Base-by-base conservation (phyloP, 2,113 vertebrate genomes). In the Axis porcinus region DNA sequence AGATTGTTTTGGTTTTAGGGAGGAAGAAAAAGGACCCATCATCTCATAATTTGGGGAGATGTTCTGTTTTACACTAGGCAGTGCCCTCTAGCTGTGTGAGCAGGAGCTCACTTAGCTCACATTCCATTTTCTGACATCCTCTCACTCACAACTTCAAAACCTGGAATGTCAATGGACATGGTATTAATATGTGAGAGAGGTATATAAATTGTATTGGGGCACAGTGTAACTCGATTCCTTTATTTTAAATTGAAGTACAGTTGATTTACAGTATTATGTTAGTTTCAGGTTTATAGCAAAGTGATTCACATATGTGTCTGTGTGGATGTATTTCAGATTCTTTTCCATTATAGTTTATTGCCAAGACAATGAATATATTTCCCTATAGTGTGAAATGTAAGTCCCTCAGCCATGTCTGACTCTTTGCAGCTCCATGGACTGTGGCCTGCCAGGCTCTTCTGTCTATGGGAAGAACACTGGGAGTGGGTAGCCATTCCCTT, bases 151-250 rank as follows among this genome's bases (percentile, higher is more conserved):
- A 15, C 27, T 86, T 47, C 16, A 64, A 62, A 43, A 33, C 14
- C 23, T 36, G 5, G 1, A 2, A 27, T 78, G 28, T 79, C 17
- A 33, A 2, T 16, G 0, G 30, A 50, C 10, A 4, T 54, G 45
- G 57, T 84, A 52, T 64, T 57, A 89, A 30, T 33, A 62, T 7
- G 27, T 50, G 81, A 90, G 83, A 62, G 10, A 43, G 15, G 2
- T 14, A 14, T 52, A 36, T n/a, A 64, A 40, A 60, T 47, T 55
- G 3, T 11, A 28, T 0, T 43, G 60, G 57, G 11, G 11, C 23
- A 74, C 8, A 16, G 47, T 13, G 30, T 87, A n/a, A n/a, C 9
- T 88, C 2, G 11, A 50, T 4, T 16, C 70, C 23, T 67, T 33
- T 54, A 33, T 79, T 30, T 79, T 8, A 78, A 45, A 79, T 30